These are phyloP conservation scores for Eupithecia subumbrata DNA, from an alignment of 2,888 invertebrate species.

Conservation along the genomic window DNA sequence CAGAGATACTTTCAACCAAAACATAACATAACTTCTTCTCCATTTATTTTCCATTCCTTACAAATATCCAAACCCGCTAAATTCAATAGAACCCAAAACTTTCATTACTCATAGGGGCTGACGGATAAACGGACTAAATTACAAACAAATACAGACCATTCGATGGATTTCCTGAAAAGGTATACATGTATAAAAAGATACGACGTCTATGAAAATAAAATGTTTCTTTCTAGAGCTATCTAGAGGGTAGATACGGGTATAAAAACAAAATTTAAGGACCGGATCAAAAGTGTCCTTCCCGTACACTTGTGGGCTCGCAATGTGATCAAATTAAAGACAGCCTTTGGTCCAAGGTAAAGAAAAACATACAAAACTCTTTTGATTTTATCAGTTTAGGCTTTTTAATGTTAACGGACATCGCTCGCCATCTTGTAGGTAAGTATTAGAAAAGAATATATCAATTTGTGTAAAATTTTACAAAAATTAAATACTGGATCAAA, in stretches of 20 bases:
- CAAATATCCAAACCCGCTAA: not conserved
- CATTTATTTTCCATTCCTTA: not conserved
- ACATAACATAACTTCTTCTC: not conserved
- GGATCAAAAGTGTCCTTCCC: conserved; percentile 56
- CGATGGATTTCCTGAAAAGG: conserved; percentile 1
- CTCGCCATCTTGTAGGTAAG: not conserved
- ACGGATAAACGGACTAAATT: conserved; percentile 39
- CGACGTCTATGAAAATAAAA: conserved; percentile 19
- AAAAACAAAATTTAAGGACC: conserved; percentile 53
- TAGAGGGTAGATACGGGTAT: conserved; percentile 28
- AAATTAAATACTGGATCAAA: no score
- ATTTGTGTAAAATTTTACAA: no score
- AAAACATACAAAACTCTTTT: not conserved
- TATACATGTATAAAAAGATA: conserved; percentile 36
- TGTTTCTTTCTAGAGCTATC: not conserved
- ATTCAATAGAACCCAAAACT: conserved; percentile 23
- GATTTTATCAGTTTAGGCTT: not conserved
- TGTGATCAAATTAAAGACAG: conserved; percentile 33
- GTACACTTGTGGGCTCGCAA: conserved; percentile 41
- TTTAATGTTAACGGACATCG: not conserved
- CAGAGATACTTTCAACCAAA: not conserved
- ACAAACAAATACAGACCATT: conserved; percentile 41
- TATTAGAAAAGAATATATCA: no score
- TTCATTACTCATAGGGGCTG: conserved; percentile 21
- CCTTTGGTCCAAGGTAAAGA: conserved; percentile 7